A percentile compares a stretch with the other conserved stretches of the same genome.
phyloP scores from a whole-genome alignment of 2,888 invertebrate species.

The Pinctada fucata region DNA sequence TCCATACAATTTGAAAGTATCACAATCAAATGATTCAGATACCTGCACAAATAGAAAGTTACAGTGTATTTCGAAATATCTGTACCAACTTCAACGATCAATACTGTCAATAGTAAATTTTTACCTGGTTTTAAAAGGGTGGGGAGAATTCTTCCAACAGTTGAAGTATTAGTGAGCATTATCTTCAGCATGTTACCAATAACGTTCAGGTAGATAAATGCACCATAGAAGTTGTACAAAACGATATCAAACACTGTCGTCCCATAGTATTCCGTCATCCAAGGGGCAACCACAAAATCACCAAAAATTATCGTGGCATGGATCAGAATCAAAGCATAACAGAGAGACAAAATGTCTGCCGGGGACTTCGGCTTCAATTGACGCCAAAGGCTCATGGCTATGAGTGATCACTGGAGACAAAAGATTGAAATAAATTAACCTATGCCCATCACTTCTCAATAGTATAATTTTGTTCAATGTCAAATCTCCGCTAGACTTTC shows the following conservation, averaged over 20 bases:
- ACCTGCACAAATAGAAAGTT: too few relatives aligned
- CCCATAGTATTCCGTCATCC: conserved; percentile 33
- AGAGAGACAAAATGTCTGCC: conserved; percentile 25
- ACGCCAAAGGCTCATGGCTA: conserved; percentile 17
- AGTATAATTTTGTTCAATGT: too few relatives aligned
- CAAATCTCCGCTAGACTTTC: too few relatives aligned
- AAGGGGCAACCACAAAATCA: conserved; percentile 30
- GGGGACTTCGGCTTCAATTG: conserved; percentile 28
- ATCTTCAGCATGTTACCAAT: conserved; percentile 87
- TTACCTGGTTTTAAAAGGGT: conserved; percentile 39
- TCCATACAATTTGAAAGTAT: too few relatives aligned
- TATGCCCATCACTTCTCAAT: too few relatives aligned
- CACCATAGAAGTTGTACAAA: conserved; percentile 22
- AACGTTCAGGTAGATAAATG: conserved; percentile 86
- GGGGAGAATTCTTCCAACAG: conserved; percentile 37
- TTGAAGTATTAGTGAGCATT: conserved; percentile 84
- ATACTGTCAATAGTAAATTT: neutral
- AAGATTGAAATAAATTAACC: too few relatives aligned
- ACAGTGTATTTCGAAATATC: too few relatives aligned
- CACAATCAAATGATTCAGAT: too few relatives aligned
- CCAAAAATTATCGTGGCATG: conserved; percentile 32
- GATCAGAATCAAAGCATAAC: conserved; percentile 27
- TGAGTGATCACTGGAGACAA: neutral
- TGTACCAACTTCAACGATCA: too few relatives aligned
- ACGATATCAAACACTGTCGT: conserved; percentile 23